Conservation (phyloP, 2,797 vertebrate species). For the Bradypodion pumilum region DNA sequence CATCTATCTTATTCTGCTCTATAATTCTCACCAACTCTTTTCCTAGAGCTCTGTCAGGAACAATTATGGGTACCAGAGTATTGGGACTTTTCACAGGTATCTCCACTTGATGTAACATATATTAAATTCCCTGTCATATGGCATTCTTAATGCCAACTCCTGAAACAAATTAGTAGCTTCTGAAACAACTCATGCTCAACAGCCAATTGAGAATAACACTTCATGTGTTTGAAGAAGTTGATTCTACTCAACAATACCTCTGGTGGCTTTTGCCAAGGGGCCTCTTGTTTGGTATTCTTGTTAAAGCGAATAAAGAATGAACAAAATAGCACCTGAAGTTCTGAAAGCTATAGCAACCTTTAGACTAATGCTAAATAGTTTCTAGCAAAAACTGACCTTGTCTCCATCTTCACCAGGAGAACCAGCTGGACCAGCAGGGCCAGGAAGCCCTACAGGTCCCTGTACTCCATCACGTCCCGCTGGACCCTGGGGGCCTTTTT, state of each 20-base stretch:
- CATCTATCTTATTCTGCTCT: not conserved
- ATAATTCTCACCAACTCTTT: not conserved
- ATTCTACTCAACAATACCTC: not conserved
- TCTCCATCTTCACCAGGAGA: slow-evolving; percentile 98
- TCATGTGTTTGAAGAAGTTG: not conserved
- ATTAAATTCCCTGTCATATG: no score
- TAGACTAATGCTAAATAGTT: not conserved
- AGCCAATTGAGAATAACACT: not conserved
- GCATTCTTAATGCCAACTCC: not conserved
- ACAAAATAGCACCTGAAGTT: not conserved
- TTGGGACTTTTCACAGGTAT: not conserved
- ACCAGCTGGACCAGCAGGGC: slow-evolving; percentile 93
- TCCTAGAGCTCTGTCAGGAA: not conserved
- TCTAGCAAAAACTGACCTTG: slow-evolving; percentile 81
- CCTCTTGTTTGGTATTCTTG: no score
- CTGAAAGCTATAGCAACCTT: not conserved
- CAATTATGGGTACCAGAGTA: not conserved
- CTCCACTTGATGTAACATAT: not conserved
- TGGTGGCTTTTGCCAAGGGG: no score
- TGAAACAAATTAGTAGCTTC: no score
- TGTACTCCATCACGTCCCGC: slow-evolving; percentile 96
- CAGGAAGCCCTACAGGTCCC: slow-evolving; percentile 95
- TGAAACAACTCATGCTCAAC: not conserved
- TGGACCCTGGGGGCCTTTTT: slow-evolving; percentile 95
- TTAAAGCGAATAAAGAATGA: no score